A percentile compares a stretch with the other conserved stretches of the same genome.
Evolutionary conservation across 2,888 invertebrate species (phyloP).

Genomic region (Matsumyia berberina): DNA sequence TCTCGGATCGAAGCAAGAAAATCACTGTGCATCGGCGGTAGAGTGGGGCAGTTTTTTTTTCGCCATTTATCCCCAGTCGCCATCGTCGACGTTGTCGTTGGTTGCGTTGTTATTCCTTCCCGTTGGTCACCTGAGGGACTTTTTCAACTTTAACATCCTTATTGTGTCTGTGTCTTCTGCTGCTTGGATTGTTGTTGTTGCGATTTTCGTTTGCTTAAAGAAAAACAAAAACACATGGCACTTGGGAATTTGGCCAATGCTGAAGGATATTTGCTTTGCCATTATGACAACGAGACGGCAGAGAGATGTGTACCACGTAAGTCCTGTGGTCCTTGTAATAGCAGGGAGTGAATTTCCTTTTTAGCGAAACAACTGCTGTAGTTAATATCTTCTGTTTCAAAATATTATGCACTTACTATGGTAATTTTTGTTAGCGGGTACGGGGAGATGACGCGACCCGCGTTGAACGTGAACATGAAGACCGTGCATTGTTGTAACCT

Average conservation of each 20-base stretch:
- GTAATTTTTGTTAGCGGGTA: conserved; percentile 46
- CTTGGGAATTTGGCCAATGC: conserved; percentile 48
- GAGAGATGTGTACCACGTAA: not conserved
- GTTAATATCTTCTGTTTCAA: conserved; percentile 4
- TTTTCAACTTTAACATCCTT: conserved; percentile 44
- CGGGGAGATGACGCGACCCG: no score
- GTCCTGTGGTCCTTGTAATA: conserved; percentile 40
- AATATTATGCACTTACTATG: conserved; percentile 33
- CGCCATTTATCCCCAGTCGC: not conserved
- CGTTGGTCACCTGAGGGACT: conserved; percentile 55
- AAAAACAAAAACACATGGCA: conserved; percentile 14
- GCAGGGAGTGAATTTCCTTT: conserved; percentile 44
- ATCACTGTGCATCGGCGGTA: not conserved
- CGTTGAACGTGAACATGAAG: not conserved
- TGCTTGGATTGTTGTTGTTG: conserved; percentile 9
- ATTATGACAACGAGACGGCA: not conserved
- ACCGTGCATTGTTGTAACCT: not conserved
- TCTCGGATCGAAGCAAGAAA: conserved; percentile 14
- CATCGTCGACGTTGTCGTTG: not conserved
- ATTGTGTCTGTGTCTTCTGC: not conserved
- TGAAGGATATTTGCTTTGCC: conserved; percentile 39
- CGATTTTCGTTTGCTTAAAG: not conserved
- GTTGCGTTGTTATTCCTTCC: conserved; percentile 44
- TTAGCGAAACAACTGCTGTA: conserved; percentile 15
- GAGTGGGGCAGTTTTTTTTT: conserved; percentile 16